Conservation (phyloP, 2,113 vertebrate species). For the Oxygymnocypris stewartii region DNA sequence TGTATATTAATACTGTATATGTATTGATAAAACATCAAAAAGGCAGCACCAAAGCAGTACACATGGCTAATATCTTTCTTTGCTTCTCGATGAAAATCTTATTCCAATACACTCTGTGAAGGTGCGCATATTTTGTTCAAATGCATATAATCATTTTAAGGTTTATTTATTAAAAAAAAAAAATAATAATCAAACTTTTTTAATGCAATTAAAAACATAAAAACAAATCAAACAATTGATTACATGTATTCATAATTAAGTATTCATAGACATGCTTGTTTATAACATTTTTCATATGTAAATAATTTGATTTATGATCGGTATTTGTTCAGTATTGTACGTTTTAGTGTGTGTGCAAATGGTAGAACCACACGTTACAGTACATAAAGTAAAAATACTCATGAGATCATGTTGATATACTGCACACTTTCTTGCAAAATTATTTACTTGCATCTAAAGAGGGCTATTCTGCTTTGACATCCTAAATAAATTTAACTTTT, state of each 20-base stretch:
- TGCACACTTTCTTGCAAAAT: neutral
- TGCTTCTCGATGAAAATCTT: no score
- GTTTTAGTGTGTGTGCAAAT: neutral
- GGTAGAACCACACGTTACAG: no score
- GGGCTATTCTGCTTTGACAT: neutral
- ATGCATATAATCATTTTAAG: neutral
- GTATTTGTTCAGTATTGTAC: neutral
- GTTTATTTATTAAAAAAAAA: no score
- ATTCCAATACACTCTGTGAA: no score
- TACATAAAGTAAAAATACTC: no score
- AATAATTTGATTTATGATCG: neutral
- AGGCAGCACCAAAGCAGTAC: neutral
- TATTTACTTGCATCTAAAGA: conserved; percentile 19
- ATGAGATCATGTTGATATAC: neutral
- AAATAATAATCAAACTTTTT: neutral
- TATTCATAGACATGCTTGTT: neutral
- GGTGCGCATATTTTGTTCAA: neutral
- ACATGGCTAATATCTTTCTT: neutral
- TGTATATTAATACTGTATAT: neutral
- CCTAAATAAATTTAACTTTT: neutral
- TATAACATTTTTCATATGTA: neutral
- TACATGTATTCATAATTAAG: neutral
- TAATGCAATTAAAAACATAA: neutral
- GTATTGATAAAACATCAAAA: neutral
- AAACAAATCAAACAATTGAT: neutral